A percentile compares a stretch with the other conserved stretches of the same genome.
Evolutionary conservation across 1,140 invertebrate species (phyloP).

Genomic region (Harlomillsia oculata): DNA sequence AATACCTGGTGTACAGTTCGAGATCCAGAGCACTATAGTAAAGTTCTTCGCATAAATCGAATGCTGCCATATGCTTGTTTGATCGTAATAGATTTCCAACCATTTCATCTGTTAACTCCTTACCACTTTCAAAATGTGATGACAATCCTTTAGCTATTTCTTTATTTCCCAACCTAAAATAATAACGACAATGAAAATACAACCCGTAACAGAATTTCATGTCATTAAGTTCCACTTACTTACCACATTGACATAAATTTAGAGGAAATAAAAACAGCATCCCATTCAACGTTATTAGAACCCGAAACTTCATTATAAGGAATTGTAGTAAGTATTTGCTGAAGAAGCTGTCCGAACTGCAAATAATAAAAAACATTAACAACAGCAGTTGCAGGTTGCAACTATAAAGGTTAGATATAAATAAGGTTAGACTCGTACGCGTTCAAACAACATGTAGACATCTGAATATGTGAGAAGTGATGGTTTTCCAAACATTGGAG

Average conservation of each 20-base stretch:
- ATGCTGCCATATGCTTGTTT: constrained; percentile 63
- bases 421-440: not conserved
- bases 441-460: constrained; percentile 63
- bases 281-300: constrained; percentile 80
- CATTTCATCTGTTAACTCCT: constrained; percentile 55
- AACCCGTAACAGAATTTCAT: not conserved
- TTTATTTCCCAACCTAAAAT: constrained; percentile 54
- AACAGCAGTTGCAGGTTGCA: not conserved
- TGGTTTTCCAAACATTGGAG: constrained; percentile 49
- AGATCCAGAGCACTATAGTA: constrained; percentile 78
- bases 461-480: constrained; percentile 65
- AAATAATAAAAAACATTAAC: constrained; percentile 18
- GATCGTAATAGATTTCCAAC: constrained; percentile 54
- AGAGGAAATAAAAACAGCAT: constrained; percentile 66
- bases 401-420: no score
- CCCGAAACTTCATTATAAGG: constrained; percentile 74
- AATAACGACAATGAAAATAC: constrained; percentile 7
- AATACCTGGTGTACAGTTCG: constrained; percentile 61
- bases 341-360: constrained; percentile 70
- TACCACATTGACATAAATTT: constrained; percentile 69
- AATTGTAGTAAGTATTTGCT: constrained; percentile 67
- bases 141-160: constrained; percentile 57
- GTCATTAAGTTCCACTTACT: not conserved
- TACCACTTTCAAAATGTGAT: constrained; percentile 60
- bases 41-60: constrained; percentile 66